These are phyloP conservation scores for Platerodrilus igneus DNA, from an alignment of 2,888 invertebrate genomes.

Conservation along the genomic window DNA sequence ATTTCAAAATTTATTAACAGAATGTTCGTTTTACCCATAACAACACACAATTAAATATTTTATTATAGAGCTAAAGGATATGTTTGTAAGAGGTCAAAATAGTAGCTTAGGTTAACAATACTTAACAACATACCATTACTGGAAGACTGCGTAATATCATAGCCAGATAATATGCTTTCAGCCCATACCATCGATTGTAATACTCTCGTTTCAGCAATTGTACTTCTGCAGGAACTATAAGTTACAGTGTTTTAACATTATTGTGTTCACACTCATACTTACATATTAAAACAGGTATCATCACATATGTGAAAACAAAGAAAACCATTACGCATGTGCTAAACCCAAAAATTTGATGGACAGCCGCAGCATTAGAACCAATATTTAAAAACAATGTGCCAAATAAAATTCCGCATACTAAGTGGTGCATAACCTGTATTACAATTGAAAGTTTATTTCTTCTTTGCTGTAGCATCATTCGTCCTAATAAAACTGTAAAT, in stretches of 20 bases:
- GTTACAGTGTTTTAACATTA: background rate
- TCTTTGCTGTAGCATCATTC: slow-evolving; percentile 55
- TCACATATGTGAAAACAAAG: slow-evolving; percentile 60
- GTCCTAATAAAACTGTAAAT: slow-evolving; percentile 50
- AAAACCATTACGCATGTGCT: slow-evolving; percentile 57
- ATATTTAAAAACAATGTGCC: slow-evolving; percentile 56
- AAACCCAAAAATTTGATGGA: slow-evolving; percentile 58
- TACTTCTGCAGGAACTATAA: slow-evolving; percentile 59
- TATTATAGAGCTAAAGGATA: too few relatives aligned
- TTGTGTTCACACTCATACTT: slow-evolving; percentile 41
- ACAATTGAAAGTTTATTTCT: slow-evolving; percentile 52
- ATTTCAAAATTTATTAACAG: too few relatives aligned
- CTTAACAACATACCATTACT: slow-evolving; percentile 20
- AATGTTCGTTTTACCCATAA: too few relatives aligned
- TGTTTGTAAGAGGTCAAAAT: slow-evolving; percentile 5
- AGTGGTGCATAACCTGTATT: slow-evolving; percentile 56
- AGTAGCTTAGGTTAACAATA: slow-evolving; percentile 49
- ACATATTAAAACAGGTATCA: slow-evolving; percentile 60
- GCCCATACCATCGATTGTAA: slow-evolving; percentile 63
- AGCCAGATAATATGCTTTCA: slow-evolving; percentile 60
- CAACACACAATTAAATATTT: too few relatives aligned
- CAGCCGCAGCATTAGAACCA: slow-evolving; percentile 55
- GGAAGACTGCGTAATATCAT: slow-evolving; percentile 55
- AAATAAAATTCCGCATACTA: slow-evolving; percentile 51
- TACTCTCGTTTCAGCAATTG: slow-evolving; percentile 58